Evolutionary conservation across 2,113 vertebrate species (phyloP).

Genomic region (Megatriorchis doriae): DNA sequence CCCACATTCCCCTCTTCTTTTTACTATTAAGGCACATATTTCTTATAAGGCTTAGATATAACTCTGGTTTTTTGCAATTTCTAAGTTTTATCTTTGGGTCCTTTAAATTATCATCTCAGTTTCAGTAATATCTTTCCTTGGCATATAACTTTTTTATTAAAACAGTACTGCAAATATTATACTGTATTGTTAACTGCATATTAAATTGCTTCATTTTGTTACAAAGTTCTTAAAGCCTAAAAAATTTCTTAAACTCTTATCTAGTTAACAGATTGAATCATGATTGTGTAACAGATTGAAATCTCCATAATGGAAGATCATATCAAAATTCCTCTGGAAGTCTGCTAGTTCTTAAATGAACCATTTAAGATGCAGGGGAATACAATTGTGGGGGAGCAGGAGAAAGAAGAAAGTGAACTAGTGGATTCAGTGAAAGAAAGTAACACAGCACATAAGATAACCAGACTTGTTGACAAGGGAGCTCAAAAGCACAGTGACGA

Average conservation of each 20-base stretch:
- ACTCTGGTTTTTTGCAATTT: neutral
- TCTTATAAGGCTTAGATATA: neutral
- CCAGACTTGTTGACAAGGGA: neutral
- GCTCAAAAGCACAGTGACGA: neutral
- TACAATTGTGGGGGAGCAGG: neutral
- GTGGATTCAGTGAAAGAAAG: neutral
- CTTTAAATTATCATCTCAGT: neutral
- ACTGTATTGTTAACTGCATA: neutral
- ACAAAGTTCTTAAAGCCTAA: slow-evolving; percentile 3
- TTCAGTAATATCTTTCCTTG: neutral
- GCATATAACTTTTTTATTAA: neutral
- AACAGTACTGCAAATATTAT: neutral
- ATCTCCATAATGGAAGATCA: slow-evolving; percentile 53
- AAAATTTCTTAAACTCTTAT: slow-evolving; percentile 5
- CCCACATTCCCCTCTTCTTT: neutral
- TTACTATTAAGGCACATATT: neutral
- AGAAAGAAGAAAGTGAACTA: neutral
- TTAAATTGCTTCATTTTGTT: neutral
- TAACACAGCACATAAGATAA: neutral
- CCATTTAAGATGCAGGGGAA: slow-evolving; percentile 17
- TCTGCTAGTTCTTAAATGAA: slow-evolving; percentile 7
- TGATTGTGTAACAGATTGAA: slow-evolving; percentile 56
- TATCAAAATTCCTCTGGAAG: slow-evolving; percentile 36
- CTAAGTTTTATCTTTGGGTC: neutral
- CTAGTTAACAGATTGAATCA: slow-evolving; percentile 46